These are phyloP conservation scores for Galemys pyrenaicus DNA, from an alignment of 2,113 vertebrate genomes.

Conservation along the genomic window DNA sequence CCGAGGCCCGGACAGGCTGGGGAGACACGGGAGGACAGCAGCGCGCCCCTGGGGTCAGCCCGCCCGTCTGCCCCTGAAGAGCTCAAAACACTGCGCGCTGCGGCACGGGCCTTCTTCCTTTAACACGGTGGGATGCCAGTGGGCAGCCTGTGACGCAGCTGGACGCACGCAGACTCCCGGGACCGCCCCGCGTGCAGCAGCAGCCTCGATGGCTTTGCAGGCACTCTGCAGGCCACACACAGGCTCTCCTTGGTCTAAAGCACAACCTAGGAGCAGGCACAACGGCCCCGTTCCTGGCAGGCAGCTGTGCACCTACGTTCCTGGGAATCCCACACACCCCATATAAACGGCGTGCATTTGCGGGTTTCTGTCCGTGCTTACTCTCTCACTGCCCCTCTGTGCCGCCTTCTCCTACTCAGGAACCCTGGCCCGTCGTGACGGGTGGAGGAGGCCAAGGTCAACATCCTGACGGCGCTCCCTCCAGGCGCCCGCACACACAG, in stretches of 20 bases:
- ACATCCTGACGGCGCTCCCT: too few species aligned
- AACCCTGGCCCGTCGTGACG: too few species aligned
- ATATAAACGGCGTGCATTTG: neutral
- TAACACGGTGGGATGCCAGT: neutral
- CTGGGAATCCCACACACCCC: neutral
- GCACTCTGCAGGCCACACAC: neutral
- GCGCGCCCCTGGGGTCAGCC: neutral
- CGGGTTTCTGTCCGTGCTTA: neutral
- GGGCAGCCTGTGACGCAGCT: neutral
- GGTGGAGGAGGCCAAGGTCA: too few species aligned
- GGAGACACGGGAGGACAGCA: too few species aligned
- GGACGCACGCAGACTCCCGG: neutral
- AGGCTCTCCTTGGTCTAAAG: neutral
- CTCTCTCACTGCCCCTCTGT: neutral
- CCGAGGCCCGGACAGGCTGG: too few species aligned
- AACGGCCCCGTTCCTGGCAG: neutral
- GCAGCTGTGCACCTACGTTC: neutral
- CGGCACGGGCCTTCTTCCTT: neutral
- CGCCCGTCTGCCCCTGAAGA: neutral
- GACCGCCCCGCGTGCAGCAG: neutral
- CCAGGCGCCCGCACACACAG: too few species aligned
- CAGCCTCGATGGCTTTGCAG: neutral
- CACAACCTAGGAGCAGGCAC: neutral
- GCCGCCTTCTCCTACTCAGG: neutral
- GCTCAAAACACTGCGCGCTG: neutral